phyloP scores from a whole-genome alignment of 2,888 invertebrate species.

The Hypsopygia costalis region DNA sequence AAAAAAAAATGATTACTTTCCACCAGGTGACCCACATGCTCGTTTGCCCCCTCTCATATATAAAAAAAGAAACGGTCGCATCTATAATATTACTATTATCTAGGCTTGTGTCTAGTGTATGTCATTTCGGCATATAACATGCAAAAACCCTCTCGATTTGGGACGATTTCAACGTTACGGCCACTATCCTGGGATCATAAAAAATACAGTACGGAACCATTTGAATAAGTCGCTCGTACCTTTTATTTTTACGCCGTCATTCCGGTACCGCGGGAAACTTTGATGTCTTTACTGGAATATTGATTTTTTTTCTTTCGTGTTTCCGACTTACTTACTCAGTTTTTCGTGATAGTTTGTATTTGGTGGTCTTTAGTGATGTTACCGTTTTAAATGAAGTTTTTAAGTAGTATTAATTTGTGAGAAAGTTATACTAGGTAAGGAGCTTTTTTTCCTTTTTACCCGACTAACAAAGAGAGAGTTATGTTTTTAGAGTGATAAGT shows the following conservation, averaged over 20 bases:
- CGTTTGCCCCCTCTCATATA: too few species aligned
- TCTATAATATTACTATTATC: too few species aligned
- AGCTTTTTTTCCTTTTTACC: too few species aligned
- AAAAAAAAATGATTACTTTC: too few species aligned
- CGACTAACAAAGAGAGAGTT: too few species aligned
- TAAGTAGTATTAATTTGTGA: conserved; percentile 8
- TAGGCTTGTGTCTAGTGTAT: too few species aligned
- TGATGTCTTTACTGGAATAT: conserved; percentile 42
- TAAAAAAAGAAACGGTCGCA: too few species aligned
- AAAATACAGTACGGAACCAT: conserved; percentile 6
- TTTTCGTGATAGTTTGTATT: conserved; percentile 36
- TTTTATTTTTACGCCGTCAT: conserved; percentile 34
- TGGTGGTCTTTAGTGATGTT: conserved; percentile 25
- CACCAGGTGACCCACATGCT: too few species aligned
- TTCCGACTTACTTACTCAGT: conserved; percentile 41
- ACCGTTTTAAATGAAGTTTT: neutral
- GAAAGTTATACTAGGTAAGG: too few species aligned
- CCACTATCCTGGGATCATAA: neutral
- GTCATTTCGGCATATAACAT: neutral
- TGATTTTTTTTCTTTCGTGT: conserved; percentile 39
- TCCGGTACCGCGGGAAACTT: conserved; percentile 51
- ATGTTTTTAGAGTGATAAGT: too few species aligned
- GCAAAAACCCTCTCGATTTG: neutral
- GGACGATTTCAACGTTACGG: neutral
- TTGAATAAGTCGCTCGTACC: conserved; percentile 15